Conservation (phyloP, 2,888 invertebrate species). For the Omphaloscelis lunosa region DNA sequence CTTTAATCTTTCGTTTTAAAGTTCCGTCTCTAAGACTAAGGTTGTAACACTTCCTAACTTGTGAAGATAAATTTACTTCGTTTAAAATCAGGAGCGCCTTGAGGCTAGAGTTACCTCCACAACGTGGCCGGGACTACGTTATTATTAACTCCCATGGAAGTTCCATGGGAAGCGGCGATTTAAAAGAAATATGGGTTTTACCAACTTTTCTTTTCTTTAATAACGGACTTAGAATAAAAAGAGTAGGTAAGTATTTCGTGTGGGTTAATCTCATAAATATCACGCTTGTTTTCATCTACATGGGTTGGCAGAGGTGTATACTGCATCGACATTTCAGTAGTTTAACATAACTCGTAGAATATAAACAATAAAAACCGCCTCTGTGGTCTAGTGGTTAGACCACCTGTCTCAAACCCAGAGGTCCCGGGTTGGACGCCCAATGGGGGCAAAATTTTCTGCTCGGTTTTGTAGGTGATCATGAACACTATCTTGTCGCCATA, state of each 20-base stretch:
- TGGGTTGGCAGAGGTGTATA: neutral
- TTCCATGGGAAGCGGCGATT: constrained; percentile 36
- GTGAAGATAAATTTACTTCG: constrained; percentile 60
- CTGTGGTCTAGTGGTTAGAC: too few species aligned
- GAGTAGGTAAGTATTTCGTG: neutral
- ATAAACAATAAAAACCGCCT: too few species aligned
- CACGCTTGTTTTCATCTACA: too few species aligned
- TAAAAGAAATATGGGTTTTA: constrained; percentile 38
- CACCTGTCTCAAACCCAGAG: too few species aligned
- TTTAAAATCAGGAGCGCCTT: constrained; percentile 55
- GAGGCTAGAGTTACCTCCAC: constrained; percentile 32
- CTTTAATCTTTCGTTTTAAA: constrained; percentile 31
- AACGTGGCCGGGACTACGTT: constrained; percentile 26
- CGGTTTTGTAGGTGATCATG: too few species aligned
- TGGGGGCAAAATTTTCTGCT: too few species aligned
- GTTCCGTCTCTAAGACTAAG: constrained; percentile 21
- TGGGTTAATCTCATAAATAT: neutral
- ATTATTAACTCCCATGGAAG: constrained; percentile 54
- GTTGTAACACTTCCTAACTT: constrained; percentile 45
- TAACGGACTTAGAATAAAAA: constrained; percentile 13
- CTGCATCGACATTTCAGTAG: neutral
- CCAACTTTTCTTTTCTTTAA: constrained; percentile 34
- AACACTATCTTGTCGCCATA: too few species aligned
- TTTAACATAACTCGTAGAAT: neutral
- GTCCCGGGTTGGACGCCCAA: too few species aligned